phyloP scores from a whole-genome alignment of 30 jellyfish, hydroid and myxozoan species.

The Phacellophora camtschatica region DNA sequence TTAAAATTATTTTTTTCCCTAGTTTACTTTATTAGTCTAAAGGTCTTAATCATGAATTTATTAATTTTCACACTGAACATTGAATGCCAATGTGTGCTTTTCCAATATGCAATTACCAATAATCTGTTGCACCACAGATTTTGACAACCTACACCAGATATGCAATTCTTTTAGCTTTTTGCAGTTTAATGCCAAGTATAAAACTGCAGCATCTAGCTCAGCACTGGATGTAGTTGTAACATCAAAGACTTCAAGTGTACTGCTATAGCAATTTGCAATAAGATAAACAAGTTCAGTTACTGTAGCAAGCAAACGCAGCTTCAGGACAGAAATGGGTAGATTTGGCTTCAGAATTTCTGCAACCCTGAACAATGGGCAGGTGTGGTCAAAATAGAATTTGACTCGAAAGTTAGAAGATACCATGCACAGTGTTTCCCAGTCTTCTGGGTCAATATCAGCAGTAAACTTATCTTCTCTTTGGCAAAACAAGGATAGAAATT shows the following conservation, averaged over 20 bases:
- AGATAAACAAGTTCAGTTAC: slow-evolving; percentile 46
- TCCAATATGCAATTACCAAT: neutral
- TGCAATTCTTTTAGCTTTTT: slow-evolving; percentile 20
- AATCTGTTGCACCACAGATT: slow-evolving; percentile 37
- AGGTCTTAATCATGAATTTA: too few species aligned
- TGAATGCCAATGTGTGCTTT: slow-evolving; percentile 20
- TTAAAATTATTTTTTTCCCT: too few species aligned
- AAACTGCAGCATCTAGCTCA: slow-evolving; percentile 58
- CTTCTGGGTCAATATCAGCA: slow-evolving; percentile 11
- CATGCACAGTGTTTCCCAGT: slow-evolving; percentile 28
- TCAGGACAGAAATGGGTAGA: slow-evolving; percentile 39
- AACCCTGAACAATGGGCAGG: slow-evolving; percentile 50
- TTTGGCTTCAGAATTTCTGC: slow-evolving; percentile 30
- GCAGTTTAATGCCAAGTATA: slow-evolving; percentile 32
- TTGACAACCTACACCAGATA: slow-evolving; percentile 49
- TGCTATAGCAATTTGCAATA: slow-evolving; percentile 15
- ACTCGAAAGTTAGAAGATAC: slow-evolving; percentile 30
- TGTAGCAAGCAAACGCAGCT: slow-evolving; percentile 48
- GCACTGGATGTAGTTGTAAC: slow-evolving; percentile 54
- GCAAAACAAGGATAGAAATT: slow-evolving; percentile 35
- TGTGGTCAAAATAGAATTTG: slow-evolving; percentile 45
- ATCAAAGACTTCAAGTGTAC: slow-evolving; percentile 28
- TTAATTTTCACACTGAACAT: slow-evolving; percentile 7
- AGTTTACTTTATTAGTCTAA: too few species aligned
- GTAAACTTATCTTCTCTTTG: slow-evolving; percentile 47